Conservation (phyloP, 1,140 invertebrate species). For the Drosophila nigrodunni region DNA sequence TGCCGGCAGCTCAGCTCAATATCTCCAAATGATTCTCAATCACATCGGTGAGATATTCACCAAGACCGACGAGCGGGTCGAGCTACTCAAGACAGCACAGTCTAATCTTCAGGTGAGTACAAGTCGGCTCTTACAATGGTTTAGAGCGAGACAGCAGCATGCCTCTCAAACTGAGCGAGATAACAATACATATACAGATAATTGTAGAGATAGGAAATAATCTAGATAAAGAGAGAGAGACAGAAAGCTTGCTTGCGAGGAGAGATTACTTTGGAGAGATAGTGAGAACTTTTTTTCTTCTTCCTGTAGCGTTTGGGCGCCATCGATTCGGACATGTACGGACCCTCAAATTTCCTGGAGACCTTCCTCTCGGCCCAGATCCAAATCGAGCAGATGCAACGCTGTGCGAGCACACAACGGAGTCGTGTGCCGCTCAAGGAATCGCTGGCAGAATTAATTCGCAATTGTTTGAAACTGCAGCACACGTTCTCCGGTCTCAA, state of each 20-base stretch:
- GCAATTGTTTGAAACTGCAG: constrained; percentile 91
- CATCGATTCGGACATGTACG: constrained; percentile 92
- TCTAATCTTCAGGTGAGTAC: constrained; percentile 87
- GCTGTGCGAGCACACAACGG: constrained; percentile 65
- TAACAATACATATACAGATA: too few species aligned
- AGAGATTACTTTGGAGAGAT: too few species aligned
- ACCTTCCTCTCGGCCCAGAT: constrained; percentile 91
- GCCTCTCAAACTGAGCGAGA: neutral
- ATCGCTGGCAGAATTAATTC: constrained; percentile 86
- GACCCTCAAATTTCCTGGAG: constrained; percentile 93
- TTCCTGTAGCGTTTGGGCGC: constrained; percentile 88
- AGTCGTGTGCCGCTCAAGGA: constrained; percentile 79
- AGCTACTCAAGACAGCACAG: constrained; percentile 89
- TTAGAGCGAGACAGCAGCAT: neutral
- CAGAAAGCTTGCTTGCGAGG: too few species aligned
- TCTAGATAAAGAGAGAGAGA: too few species aligned
- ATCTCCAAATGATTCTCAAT: constrained; percentile 90
- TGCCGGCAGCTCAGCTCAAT: constrained; percentile 85
- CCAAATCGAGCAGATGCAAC: constrained; percentile 85
- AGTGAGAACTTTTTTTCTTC: neutral
- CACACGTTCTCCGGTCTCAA: constrained; percentile 93
- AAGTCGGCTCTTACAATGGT: neutral
- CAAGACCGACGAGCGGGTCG: constrained; percentile 83
- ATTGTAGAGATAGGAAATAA: too few species aligned
- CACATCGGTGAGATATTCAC: constrained; percentile 88